These are phyloP conservation scores for Empidonax traillii DNA, from an alignment of 2,113 vertebrate genomes.

Conservation along the genomic window DNA sequence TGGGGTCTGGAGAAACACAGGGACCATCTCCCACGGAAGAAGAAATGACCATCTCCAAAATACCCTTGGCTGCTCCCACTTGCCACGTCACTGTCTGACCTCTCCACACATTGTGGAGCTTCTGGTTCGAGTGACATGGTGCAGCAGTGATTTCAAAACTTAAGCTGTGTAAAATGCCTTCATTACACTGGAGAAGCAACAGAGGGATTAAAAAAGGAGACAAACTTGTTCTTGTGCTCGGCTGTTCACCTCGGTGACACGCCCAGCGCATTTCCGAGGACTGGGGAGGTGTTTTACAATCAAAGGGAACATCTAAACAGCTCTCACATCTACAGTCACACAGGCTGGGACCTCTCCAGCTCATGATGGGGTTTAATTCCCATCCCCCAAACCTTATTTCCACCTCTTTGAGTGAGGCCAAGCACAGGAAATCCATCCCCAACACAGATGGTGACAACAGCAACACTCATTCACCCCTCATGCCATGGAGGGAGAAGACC, in stretches of 20 bases:
- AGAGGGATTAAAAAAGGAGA: not conserved
- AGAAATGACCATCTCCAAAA: accelerated
- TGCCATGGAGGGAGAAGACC: accelerated
- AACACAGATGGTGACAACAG: accelerated
- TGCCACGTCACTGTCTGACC: accelerated
- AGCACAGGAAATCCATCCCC: not conserved
- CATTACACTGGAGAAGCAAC: not conserved
- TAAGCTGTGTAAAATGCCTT: not conserved
- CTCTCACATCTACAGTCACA: accelerated
- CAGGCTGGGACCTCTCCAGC: accelerated
- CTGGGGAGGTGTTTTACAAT: accelerated
- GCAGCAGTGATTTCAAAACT: not conserved
- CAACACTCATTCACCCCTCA: accelerated
- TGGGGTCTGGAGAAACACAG: not conserved
- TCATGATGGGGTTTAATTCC: accelerated
- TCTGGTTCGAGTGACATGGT: not conserved
- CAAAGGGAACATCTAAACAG: not conserved
- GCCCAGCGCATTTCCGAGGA: accelerated
- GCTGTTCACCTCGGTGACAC: not conserved
- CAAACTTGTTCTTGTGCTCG: not conserved
- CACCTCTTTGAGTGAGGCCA: accelerated
- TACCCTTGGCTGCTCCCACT: not conserved
- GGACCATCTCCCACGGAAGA: accelerated
- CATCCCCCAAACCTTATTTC: not conserved
- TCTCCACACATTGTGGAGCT: not conserved